phyloP scores from a whole-genome alignment of 92 coral and sea anemone species.

The Palythoa grandis region DNA sequence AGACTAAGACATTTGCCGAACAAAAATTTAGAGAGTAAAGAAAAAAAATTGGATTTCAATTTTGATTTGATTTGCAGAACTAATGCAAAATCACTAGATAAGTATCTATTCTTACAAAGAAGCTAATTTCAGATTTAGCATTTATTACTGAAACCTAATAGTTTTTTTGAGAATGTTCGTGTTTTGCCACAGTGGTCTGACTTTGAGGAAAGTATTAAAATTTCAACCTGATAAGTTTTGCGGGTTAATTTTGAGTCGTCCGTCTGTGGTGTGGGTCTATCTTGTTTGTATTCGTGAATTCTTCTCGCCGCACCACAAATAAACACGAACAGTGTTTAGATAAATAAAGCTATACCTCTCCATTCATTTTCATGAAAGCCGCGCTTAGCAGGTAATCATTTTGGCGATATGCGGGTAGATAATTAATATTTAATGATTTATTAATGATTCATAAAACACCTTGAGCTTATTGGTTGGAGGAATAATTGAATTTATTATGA shows the following conservation, averaged over 20 bases:
- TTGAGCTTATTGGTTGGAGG: conserved; percentile 71
- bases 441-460: conserved; percentile 91
- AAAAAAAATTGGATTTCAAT: conserved; percentile 67
- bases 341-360: conserved; percentile 78
- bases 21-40: conserved; percentile 46
- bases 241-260: conserved; percentile 74
- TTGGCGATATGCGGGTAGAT: conserved; percentile 86
- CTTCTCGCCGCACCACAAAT: conserved; percentile 86
- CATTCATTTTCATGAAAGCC: conserved; percentile 73
- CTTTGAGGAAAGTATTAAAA: conserved; percentile 85
- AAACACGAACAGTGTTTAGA: conserved; percentile 90
- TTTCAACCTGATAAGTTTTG: conserved; percentile 84
- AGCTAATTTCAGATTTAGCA: conserved; percentile 61
- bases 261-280: conserved; percentile 65
- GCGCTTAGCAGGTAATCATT: conserved; percentile 89
- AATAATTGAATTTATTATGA: conserved; percentile 84
- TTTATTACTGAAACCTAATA: conserved; percentile 61
- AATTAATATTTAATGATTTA: conserved; percentile 88
- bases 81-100: conserved; percentile 68
- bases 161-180: conserved; percentile 39
- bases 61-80: conserved; percentile 76
- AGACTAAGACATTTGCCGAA: conserved; percentile 21
- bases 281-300: conserved; percentile 85
- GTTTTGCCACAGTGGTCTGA: conserved; percentile 77
- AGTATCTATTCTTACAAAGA: conserved; percentile 57